Percentiles rank a stretch among this genome's conserved stretches.
Conservation (phyloP, 1,140 invertebrate genomes). For the Tigriopus japonicus region DNA sequence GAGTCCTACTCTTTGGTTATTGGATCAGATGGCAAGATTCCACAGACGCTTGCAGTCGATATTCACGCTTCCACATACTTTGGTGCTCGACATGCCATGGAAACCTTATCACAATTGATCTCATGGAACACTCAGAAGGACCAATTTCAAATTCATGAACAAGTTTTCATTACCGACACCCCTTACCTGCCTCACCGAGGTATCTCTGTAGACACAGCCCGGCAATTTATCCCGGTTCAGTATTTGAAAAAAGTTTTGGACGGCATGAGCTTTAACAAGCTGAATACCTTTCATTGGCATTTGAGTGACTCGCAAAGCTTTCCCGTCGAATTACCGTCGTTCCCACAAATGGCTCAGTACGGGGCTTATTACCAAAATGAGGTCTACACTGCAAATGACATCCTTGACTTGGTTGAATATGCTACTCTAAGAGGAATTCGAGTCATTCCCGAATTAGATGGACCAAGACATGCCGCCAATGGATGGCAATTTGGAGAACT, state of each 20-base stretch:
- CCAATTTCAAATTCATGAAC: slow-evolving; percentile 15
- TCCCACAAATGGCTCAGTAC: slow-evolving; percentile 43
- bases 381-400: slow-evolving; percentile 43
- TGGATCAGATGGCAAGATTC: background rate
- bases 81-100: slow-evolving; percentile 24
- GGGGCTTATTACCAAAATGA: slow-evolving; percentile 39
- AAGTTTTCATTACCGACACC: slow-evolving; percentile 14
- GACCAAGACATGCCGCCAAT: slow-evolving; percentile 67
- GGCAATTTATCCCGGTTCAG: slow-evolving; percentile 30
- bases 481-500: slow-evolving; percentile 51
- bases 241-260: slow-evolving; percentile 51
- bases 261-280: slow-evolving; percentile 49
- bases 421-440: slow-evolving; percentile 47
- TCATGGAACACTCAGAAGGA: slow-evolving; percentile 15
- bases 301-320: slow-evolving; percentile 76
- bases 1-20: background rate
- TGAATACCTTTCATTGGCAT: slow-evolving; percentile 75
- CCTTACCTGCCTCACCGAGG: slow-evolving; percentile 18
- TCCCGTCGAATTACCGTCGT: slow-evolving; percentile 45
- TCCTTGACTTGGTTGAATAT: slow-evolving; percentile 45
- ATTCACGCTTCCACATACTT: slow-evolving; percentile 25
- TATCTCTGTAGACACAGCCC: slow-evolving; percentile 18
- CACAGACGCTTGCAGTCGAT: background rate
- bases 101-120: slow-evolving; percentile 23
- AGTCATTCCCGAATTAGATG: slow-evolving; percentile 64